Base-by-base conservation (phyloP, 2,797 vertebrate genomes). In the Heteromormyrus szaboi region DNA sequence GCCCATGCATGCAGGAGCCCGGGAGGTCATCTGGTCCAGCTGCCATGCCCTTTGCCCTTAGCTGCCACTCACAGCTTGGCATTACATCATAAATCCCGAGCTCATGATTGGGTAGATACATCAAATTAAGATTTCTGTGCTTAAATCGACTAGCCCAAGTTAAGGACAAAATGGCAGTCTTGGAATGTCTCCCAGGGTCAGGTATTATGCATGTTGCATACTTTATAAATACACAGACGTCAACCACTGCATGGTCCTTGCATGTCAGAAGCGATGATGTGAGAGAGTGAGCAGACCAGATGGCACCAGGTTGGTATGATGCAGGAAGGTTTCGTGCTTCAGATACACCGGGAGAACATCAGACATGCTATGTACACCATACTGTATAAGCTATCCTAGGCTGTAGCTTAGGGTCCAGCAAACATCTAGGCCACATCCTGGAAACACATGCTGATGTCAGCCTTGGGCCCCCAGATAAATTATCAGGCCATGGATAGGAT, bases 221-320 rank as follows among this genome's bases (percentile, higher is more conserved):
- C 90, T 90, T 54, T 91, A 88, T 91, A 89, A 88, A 90, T 68
- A 87, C 68, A 54, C 8, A 46, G 54, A 33, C 8, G 12, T 50
- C 89, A 89, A 54, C 88, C 93, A 92, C 92, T 93, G 94, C 93
- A 94, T 95, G 94, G 89, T 93, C 94, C 93, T 44, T 94, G 94
- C 91, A 84, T 84, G 81, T 84, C 2, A 84, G 46, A 89, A 90
- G 90, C 87, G 88, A 90, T 7, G 90, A 90, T 9, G 90, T 90
- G 59, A 85, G 54, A n/a, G 41, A 46, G 22, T 48, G 11, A n/a
- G 83, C 44, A 51, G 17, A 48, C 86, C 56, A 46, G 22, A 25
- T 22, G 19, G 12, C 7, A 46, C n/a, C 37, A 79, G 72, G 51
- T 46, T 41, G 33, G 53, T 86, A 56, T 25, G 17, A 41, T 59